Conservation (phyloP, 2,797 vertebrate genomes). For the Euphonia xanthogaster region DNA sequence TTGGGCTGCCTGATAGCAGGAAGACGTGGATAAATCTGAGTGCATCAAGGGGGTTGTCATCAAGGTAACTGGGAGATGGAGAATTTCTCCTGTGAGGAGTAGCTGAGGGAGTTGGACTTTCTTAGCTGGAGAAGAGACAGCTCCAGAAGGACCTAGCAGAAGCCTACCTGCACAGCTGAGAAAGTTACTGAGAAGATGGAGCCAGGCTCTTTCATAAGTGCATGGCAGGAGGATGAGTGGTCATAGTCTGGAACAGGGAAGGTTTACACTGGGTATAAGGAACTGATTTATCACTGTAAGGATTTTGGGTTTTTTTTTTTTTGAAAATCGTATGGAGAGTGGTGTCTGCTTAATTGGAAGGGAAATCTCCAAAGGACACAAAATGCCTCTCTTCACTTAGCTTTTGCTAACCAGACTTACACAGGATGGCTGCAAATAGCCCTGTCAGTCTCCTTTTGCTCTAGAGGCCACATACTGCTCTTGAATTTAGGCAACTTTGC, state of each 20-base stretch:
- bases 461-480: not conserved
- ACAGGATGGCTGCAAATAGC: not conserved
- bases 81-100: not conserved
- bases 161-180: not conserved
- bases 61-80: not conserved
- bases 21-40: not conserved
- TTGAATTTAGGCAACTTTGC: not conserved
- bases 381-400: not conserved
- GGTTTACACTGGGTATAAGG: not conserved
- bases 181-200: not conserved
- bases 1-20: not conserved
- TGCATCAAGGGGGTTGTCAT: not conserved
- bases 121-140: not conserved
- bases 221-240: not conserved
- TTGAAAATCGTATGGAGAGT: not conserved
- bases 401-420: not conserved
- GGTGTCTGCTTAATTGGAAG: not conserved
- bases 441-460: not conserved
- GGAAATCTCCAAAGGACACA: not conserved
- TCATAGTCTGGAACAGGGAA: not conserved
- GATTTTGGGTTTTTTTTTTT: not conserved
- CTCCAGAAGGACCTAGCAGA: not conserved
- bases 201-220: not conserved
- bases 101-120: not conserved
- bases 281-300: not conserved